Evolutionary conservation across 2,888 invertebrate species (phyloP), one percentile per base, ranked within the genome.

Genomic region (Onthophagus sagittarius): DNA sequence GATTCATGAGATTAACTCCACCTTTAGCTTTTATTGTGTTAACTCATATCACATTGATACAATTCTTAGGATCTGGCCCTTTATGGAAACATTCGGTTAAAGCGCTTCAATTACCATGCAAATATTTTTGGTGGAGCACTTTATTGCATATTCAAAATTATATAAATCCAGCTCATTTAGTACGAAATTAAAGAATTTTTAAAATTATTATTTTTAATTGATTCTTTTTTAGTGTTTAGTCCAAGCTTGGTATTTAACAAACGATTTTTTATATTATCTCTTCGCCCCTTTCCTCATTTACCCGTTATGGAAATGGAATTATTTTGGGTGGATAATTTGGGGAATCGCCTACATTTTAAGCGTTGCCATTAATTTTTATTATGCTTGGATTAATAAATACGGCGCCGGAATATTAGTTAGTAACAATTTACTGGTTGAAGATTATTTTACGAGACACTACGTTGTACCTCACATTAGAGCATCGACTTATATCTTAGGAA

Each of bases 1-100:
- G 88, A 64, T 87, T 86, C 76, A 72, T 87, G 15, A 83, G 87
- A 78, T 79, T 88, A 62, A 88, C 88, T 0, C 88, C 88, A 3
- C 83, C 87, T 0, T 84, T 87, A 72, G 84, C 83, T 7, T 79
- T 87, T 6, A 82, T 88, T 53, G 80, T 88, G 67, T 80, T 86
- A 2, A 79, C 87, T 62, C 82, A 84, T 64, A 84, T 86, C 2
- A 86, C 86, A 2, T 80, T 88, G n/a, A 79, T 85, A 63, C 84
- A 85, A 2, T 84, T 86, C 76, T 73, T 87, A n/a, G 86, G 86
- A 0, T 85, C 86, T 31, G 88, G 88, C 2, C 87, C 88, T 0
- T 78, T 86, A 14, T 88, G 88, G 88, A 79, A 83, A n/a, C 74
- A 67, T 7, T 74, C 74, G 6, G 70, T 80, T 9, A 31, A 70